These are phyloP conservation scores for Neoniphon sammara DNA, from an alignment of 2,797 vertebrate species.

Conservation along the genomic window DNA sequence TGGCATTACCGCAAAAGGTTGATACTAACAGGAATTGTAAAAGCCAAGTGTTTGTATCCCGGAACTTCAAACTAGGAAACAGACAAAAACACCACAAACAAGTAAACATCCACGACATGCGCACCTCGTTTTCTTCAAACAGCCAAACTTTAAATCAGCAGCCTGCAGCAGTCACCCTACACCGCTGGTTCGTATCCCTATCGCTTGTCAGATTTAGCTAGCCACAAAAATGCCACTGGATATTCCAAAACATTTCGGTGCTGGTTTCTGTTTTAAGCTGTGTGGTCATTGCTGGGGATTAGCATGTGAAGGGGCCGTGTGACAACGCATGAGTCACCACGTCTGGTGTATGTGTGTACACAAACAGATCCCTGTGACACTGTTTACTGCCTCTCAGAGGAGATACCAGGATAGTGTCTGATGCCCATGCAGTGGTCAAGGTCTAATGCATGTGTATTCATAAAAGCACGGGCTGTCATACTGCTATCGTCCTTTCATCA, in stretches of 20 bases:
- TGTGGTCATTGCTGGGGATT: conserved; percentile 60
- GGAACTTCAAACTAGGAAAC: conserved; percentile 14
- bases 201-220: conserved; percentile 51
- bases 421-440: background rate
- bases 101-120: background rate
- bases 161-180: conserved; percentile 32
- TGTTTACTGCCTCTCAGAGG: conserved; percentile 12
- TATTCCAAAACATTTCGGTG: conserved; percentile 41
- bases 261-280: conserved; percentile 59
- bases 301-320: conserved; percentile 20
- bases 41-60: conserved; percentile 12
- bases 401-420: background rate
- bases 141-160: conserved; percentile 40
- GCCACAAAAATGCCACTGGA: conserved; percentile 54
- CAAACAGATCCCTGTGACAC: conserved; percentile 35
- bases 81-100: conserved; percentile 21
- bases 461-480: background rate
- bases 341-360: conserved; percentile 29
- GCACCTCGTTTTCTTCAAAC: background rate
- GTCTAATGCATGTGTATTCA: background rate
- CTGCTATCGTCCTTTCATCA: background rate
- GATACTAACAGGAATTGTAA: background rate
- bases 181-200: conserved; percentile 24
- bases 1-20: conserved; percentile 2
- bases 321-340: conserved; percentile 35